Percentiles rank a stretch among this genome's conserved stretches.
These are phyloP conservation scores for Mastomys coucha DNA, from an alignment of 2,113 vertebrate genomes.

Conservation along the genomic window DNA sequence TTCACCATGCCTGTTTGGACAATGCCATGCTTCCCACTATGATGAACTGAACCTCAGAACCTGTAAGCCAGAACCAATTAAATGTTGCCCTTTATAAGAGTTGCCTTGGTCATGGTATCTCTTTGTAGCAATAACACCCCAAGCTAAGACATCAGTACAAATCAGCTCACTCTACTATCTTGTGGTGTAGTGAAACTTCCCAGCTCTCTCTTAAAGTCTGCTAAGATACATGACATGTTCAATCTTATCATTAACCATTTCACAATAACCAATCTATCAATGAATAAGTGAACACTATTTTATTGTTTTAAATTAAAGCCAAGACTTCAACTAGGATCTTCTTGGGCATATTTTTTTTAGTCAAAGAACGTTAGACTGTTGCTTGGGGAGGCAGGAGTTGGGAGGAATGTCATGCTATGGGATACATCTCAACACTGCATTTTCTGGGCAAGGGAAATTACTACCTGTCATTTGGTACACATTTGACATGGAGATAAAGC, in stretches of 20 bases:
- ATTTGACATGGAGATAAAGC: background rate
- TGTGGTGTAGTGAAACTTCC: background rate
- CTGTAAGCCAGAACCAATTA: too few species aligned
- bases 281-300: background rate
- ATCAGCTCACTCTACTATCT: background rate
- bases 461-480: background rate
- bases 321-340: background rate
- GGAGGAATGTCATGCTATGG: background rate
- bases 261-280: background rate
- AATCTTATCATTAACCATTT: slow-evolving; percentile 25
- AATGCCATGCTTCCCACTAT: too few species aligned
- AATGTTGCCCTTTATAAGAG: too few species aligned
- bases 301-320: background rate
- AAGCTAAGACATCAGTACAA: background rate
- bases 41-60: too few species aligned
- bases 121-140: too few species aligned
- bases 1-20: too few species aligned
- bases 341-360: background rate
- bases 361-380: background rate
- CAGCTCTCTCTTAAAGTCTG: background rate
- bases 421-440: background rate
- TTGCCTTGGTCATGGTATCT: too few species aligned
- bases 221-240: background rate
- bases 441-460: slow-evolving; percentile 41
- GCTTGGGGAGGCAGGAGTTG: background rate